Evolutionary conservation across 2,113 vertebrate genomes (phyloP).

Genomic region (Tragelaphus imberbis): DNA sequence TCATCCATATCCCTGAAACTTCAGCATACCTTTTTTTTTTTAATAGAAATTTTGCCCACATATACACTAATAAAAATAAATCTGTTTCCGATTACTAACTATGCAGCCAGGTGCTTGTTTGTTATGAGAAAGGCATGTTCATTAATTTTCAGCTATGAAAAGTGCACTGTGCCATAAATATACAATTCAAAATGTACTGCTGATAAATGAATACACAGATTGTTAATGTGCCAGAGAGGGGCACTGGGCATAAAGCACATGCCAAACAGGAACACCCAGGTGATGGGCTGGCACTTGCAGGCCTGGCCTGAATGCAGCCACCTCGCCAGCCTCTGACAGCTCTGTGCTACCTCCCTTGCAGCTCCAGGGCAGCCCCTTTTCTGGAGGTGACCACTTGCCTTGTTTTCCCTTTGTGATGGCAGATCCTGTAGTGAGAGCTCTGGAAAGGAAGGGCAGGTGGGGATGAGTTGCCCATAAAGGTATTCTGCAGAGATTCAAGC

Average conservation of each 20-base stretch:
- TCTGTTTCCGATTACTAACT: slow-evolving; percentile 99
- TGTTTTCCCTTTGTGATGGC: background rate
- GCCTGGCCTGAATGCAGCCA: slow-evolving; percentile 76
- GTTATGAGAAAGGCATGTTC: slow-evolving; percentile 99
- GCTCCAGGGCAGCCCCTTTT: slow-evolving; percentile 69
- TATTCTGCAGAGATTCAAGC: background rate
- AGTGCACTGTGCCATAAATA: slow-evolving; percentile 99
- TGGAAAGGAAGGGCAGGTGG: background rate
- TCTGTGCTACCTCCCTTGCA: slow-evolving; percentile 58
- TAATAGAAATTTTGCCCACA: slow-evolving; percentile 88
- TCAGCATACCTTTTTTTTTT: slow-evolving; percentile 50
- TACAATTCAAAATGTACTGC: slow-evolving; percentile 95
- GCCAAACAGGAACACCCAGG: slow-evolving; percentile 87
- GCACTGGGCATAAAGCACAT: slow-evolving; percentile 89
- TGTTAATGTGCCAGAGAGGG: slow-evolving; percentile 98
- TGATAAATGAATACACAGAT: slow-evolving; percentile 99
- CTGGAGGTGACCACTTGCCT: slow-evolving; percentile 64
- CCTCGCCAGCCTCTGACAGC: slow-evolving; percentile 75
- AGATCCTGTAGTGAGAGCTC: background rate
- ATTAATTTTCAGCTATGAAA: slow-evolving; percentile 99
- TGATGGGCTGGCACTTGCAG: slow-evolving; percentile 88
- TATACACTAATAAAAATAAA: slow-evolving; percentile 99
- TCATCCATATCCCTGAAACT: slow-evolving; percentile 70
- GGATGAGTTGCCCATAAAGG: background rate
- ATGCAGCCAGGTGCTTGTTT: slow-evolving; percentile 99